Base-by-base conservation (phyloP, 2,888 invertebrate species). In the Volucella inanis region DNA sequence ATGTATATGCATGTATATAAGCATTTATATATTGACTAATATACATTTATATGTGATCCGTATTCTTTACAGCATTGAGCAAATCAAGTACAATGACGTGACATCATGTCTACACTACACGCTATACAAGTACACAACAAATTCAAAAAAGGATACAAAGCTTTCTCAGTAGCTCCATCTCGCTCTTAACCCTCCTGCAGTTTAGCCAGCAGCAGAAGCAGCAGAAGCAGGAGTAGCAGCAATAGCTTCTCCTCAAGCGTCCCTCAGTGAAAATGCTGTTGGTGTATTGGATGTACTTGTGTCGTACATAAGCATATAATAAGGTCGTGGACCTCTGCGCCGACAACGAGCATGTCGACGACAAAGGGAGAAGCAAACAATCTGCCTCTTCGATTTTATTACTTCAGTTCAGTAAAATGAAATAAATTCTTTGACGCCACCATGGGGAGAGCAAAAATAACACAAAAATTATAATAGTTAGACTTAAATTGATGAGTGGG, bases 361-460 rank as follows among this genome's bases (percentile, higher is more conserved):
- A 85, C 71, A 85, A 71, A 85, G 76, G 76, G 76, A 81, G 76
- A 85, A 84, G 68, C 83, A 68, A 84, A 75, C 84, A 85, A 77
- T 85, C 85, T 85, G 76, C 85, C 85, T 85, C 85, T 85, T 85
- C 85, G 85, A 85, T 85, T 85, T 81, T 85, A 85, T 85, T 85
- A 85, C 85, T 85, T 85, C 81, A 85, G 76, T 85, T 85, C 81
- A 77, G 85, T 81, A 76, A 81, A 81, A 85, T 77, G 85, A 85
- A 85, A 85, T 85, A 81, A 85, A 85, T 85, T 85, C 85, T 85
- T 85, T 85, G 85, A 85, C 85, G 85, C 85, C 85, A 85, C 85
- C 67, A 85, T 68, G 81, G 76, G 81, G 80, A 76, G 85, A 80
- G 80, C 65, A 80, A 85, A 72, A 83, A 85, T 55, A 84, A 71